These are phyloP conservation scores for Tachina lurida DNA, from an alignment of 2,888 invertebrate genomes.

Conservation along the genomic window DNA sequence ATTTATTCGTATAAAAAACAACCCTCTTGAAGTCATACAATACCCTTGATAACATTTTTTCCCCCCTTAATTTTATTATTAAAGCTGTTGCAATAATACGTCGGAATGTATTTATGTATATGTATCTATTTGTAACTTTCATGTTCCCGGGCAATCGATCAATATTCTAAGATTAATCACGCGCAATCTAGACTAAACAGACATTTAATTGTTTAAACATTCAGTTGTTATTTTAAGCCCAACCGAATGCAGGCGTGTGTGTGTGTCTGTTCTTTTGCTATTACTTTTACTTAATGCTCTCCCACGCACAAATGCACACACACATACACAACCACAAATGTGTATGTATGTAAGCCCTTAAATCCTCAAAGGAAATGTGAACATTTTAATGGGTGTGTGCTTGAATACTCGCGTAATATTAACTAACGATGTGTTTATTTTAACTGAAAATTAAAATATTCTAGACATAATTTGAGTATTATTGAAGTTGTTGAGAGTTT, in stretches of 20 bases:
- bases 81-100: not conserved
- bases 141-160: slow-evolving; percentile 5
- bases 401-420: no score
- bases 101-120: not conserved
- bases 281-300: not conserved
- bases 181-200: slow-evolving; percentile 60
- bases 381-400: no score
- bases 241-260: not conserved
- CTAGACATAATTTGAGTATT: no score
- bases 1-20: not conserved
- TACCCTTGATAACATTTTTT: not conserved
- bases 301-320: not conserved
- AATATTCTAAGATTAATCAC: slow-evolving; percentile 61
- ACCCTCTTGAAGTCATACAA: not conserved
- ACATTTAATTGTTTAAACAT: slow-evolving; percentile 57
- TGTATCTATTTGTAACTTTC: not conserved
- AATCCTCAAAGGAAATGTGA: no score
- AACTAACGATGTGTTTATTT: no score
- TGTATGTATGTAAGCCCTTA: no score
- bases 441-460: no score
- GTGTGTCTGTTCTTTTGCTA: not conserved
- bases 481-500: no score
- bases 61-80: not conserved
- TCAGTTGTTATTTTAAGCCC: not conserved
- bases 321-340: not conserved